These are phyloP conservation scores for Cebidichthys violaceus DNA, from an alignment of 2,113 vertebrate genomes.

Conservation along the genomic window DNA sequence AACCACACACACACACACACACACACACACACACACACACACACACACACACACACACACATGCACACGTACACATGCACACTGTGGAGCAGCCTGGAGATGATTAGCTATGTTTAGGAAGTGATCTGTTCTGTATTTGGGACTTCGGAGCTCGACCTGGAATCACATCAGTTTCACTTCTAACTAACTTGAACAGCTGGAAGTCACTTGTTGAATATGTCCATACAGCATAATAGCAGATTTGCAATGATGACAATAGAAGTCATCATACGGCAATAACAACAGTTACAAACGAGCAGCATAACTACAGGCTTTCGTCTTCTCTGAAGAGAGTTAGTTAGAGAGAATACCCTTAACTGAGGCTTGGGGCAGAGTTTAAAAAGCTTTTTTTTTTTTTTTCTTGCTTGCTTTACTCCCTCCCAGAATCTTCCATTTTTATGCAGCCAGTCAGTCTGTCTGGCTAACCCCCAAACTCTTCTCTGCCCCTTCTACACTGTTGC, in stretches of 20 bases:
- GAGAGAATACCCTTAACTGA: background rate
- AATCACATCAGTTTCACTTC: slow-evolving; percentile 53
- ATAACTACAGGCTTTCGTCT: background rate
- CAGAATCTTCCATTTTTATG: background rate
- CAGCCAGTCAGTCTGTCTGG: background rate
- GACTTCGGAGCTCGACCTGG: slow-evolving; percentile 60
- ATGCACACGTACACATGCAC: slow-evolving; percentile 37
- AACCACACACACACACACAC: slow-evolving; percentile 40
- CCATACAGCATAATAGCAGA: background rate
- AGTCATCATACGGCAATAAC: background rate
- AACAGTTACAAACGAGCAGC: background rate
- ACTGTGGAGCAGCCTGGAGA: slow-evolving; percentile 56
- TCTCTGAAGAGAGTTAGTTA: background rate
- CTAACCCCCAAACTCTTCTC: background rate
- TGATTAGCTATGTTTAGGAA: slow-evolving; percentile 72
- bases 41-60: slow-evolving; percentile 30
- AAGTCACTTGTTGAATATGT: slow-evolving; percentile 28
- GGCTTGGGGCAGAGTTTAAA: background rate
- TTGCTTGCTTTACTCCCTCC: background rate
- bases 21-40: slow-evolving; percentile 44
- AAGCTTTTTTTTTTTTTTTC: background rate
- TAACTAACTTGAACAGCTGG: slow-evolving; percentile 23
- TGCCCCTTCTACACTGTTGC: background rate
- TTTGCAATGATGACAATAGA: background rate
- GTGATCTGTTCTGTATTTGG: slow-evolving; percentile 63